Evolutionary conservation across 30 jellyfish, hydroid and myxozoan genomes (phyloP), one percentile per base, ranked within the genome.

Genomic region (Hydractinia echinata): DNA sequence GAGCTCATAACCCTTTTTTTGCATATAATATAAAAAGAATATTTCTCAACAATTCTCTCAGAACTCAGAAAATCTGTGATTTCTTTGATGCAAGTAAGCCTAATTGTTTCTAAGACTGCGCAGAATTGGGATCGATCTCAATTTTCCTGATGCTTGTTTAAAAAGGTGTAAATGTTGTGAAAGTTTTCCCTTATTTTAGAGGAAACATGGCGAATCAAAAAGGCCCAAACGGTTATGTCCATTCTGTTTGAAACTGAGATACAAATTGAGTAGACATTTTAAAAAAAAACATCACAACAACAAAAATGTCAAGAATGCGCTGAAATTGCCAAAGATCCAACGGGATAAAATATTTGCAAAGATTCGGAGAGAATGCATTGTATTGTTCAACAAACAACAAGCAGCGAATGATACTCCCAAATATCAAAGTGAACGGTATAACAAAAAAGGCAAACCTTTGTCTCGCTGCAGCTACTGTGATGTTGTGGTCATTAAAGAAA

Each of bases 191-290:
- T 30, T 30, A 30, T 30, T 30, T 30, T 30, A 30, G 44, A 74
- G 20, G 6, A 58, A 49, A 19, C 4, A 74, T 30, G n/a, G 13
- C 51, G 5, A 74, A 55, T 44, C 20, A 58, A 74, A 74, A 67
- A 74, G 54, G 72, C 83, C 83, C n/a, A 48, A 74, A 19, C 62
- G 83, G 13, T 74, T 30, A 48, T 74, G 83, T 74, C 62, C 66
- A 48, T 74, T 74, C 54, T 74, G 83, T 58, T 44, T 48, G 54
- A 74, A 74, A 67, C 5, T 49, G 3, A 48, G 51, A 58, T 74
- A 66, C 54, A 48, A 74, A 48, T 74, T 74, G 54, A 53, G 69
- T 49, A 66, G 83, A 3, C 83, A 74, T 58, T 48, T 74, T 0
- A 74, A 39, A 55, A 53, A 44, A 30, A 74, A 74, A 58, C 83